phyloP scores from a whole-genome alignment of 2,888 invertebrate genomes.

The Amiota minor region DNA sequence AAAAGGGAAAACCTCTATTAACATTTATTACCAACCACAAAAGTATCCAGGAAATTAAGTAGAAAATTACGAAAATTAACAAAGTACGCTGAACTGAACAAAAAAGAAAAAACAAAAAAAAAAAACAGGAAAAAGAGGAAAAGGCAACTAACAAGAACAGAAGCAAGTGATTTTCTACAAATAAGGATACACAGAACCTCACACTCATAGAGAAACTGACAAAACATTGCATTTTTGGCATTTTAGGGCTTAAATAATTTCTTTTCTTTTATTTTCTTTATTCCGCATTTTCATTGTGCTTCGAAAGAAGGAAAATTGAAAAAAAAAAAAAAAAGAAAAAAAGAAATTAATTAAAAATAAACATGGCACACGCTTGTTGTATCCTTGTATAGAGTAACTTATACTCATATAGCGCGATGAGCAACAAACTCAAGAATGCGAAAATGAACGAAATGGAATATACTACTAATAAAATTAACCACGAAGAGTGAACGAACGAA shows the following conservation, averaged over 20 bases:
- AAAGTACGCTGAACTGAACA: constrained; percentile 34
- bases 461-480: background rate
- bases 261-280: background rate
- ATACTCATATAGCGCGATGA: background rate
- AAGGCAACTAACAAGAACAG: background rate
- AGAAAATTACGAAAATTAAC: constrained; percentile 65
- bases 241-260: constrained; percentile 32
- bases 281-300: too few relatives aligned
- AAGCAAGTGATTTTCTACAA: background rate
- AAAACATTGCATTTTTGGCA: constrained; percentile 20
- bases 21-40: constrained; percentile 53
- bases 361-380: constrained; percentile 50
- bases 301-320: too few relatives aligned
- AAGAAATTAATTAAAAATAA: constrained; percentile 66
- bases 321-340: constrained; percentile 27
- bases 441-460: background rate
- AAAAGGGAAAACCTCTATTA: constrained; percentile 47
- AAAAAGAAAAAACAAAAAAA: background rate
- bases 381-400: too few relatives aligned
- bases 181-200: background rate
- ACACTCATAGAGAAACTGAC: background rate
- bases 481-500: background rate
- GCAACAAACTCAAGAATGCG: background rate
- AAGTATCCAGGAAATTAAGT: constrained; percentile 56
- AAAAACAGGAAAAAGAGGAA: background rate